A percentile compares a stretch with the other conserved stretches of the same genome.
Evolutionary conservation across 2,113 vertebrate genomes (phyloP).

Genomic region (Sialia sialis): DNA sequence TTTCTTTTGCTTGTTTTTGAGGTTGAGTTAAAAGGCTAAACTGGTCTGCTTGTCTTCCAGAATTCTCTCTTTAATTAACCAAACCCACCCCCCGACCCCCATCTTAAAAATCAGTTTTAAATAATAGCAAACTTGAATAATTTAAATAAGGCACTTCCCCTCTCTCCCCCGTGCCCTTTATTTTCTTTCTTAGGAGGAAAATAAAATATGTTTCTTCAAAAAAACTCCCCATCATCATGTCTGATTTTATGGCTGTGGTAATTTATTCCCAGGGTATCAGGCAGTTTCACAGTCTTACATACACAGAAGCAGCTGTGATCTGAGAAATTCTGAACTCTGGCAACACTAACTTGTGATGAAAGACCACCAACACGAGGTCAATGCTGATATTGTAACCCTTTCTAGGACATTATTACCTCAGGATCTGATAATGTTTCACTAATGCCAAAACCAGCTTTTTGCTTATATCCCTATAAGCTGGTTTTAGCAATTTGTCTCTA

Average conservation of each 20-base stretch:
- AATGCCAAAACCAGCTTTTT: not conserved
- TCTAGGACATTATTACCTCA: not conserved
- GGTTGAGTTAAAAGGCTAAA: not conserved
- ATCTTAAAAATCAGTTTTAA: not conserved
- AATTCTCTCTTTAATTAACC: not conserved
- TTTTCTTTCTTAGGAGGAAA: not conserved
- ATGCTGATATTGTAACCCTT: not conserved
- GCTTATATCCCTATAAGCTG: not conserved
- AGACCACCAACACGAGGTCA: not conserved
- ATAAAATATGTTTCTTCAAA: not conserved
- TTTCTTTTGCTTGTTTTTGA: not conserved
- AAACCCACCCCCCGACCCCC: rapidly evolving
- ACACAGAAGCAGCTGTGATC: not conserved
- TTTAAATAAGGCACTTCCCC: not conserved
- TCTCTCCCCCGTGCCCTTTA: not conserved
- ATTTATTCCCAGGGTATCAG: not conserved
- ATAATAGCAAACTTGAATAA: not conserved
- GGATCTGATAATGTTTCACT: not conserved
- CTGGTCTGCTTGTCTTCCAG: not conserved
- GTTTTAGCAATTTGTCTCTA: not conserved
- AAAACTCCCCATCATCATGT: not conserved
- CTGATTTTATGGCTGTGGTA: not conserved
- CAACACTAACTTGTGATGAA: not conserved
- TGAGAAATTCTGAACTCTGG: not conserved
- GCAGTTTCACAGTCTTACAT: not conserved